phyloP scores from a whole-genome alignment of 2,888 invertebrate genomes.

The Dyspetes luteomarginatus region DNA sequence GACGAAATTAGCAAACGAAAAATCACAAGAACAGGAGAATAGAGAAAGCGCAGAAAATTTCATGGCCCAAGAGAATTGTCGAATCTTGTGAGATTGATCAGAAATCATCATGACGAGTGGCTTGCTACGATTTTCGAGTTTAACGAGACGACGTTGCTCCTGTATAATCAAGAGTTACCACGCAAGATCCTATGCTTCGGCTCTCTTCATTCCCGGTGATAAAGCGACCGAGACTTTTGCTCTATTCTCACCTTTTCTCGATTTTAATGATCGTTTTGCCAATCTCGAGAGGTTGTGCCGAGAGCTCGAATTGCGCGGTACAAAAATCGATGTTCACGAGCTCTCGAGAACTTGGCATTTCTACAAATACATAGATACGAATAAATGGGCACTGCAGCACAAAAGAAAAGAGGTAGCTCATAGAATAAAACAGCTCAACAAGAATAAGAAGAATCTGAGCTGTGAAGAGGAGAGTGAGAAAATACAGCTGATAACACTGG shows the following conservation, averaged over 20 bases:
- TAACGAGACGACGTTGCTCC: not conserved
- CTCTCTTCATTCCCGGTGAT: constrained; percentile 88
- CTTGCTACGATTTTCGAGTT: constrained; percentile 18
- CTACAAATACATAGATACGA: constrained; percentile 85
- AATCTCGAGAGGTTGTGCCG: constrained; percentile 84
- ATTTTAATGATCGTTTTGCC: constrained; percentile 86
- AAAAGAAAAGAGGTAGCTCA: constrained; percentile 84
- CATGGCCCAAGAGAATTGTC: not conserved
- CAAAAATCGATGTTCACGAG: constrained; percentile 85
- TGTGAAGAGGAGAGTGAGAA: constrained; percentile 82
- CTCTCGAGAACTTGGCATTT: constrained; percentile 87
- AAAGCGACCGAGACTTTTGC: constrained; percentile 89
- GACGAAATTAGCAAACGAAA: constrained; percentile 82
- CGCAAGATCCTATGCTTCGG: constrained; percentile 82
- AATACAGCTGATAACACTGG: constrained; percentile 85
- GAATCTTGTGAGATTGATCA: not conserved
- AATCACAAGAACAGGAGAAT: constrained; percentile 58
- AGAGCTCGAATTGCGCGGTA: constrained; percentile 85
- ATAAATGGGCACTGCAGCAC: constrained; percentile 84
- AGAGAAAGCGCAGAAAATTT: not conserved
- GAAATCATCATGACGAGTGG: constrained; percentile 19
- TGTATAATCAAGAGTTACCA: not conserved
- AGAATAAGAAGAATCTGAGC: constrained; percentile 65
- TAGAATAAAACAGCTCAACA: constrained; percentile 83
- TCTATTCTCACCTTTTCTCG: constrained; percentile 88